These are phyloP conservation scores for Liasis olivaceus DNA, from an alignment of 2,797 vertebrate genomes.

Conservation along the genomic window DNA sequence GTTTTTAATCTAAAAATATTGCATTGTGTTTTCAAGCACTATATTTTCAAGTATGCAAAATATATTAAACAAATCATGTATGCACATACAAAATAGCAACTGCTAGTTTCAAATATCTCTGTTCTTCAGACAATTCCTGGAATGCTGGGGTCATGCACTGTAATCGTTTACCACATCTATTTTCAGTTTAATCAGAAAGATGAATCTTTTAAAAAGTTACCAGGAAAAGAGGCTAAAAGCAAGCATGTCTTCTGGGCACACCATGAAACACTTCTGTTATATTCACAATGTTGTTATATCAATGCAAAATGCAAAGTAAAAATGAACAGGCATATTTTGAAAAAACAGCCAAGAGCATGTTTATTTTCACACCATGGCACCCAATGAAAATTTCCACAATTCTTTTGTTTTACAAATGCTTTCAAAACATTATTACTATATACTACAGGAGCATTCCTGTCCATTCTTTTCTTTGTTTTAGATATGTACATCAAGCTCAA, in stretches of 20 bases:
- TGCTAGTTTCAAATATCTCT: constrained; percentile 38
- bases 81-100: constrained; percentile 31
- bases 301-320: constrained; percentile 60
- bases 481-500: constrained; percentile 49
- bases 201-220: constrained; percentile 46
- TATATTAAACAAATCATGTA: constrained; percentile 40
- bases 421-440: constrained; percentile 60
- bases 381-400: constrained; percentile 57
- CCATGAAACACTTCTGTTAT: constrained; percentile 62
- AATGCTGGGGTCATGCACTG: constrained; percentile 41
- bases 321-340: constrained; percentile 52
- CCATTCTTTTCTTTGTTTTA: constrained; percentile 49
- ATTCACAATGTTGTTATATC: constrained; percentile 64
- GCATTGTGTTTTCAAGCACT: constrained; percentile 12
- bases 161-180: constrained; percentile 47
- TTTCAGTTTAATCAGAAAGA: constrained; percentile 54
- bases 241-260: constrained; percentile 60
- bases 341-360: constrained; percentile 73
- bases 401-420: constrained; percentile 65
- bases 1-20: constrained; percentile 14
- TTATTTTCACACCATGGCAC: constrained; percentile 69
- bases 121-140: constrained; percentile 41
- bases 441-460: constrained; percentile 34
- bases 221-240: constrained; percentile 64
- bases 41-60: not conserved